Evolutionary conservation across 2,797 vertebrate genomes (phyloP).

Genomic region (Platyrinchus mystaceus): DNA sequence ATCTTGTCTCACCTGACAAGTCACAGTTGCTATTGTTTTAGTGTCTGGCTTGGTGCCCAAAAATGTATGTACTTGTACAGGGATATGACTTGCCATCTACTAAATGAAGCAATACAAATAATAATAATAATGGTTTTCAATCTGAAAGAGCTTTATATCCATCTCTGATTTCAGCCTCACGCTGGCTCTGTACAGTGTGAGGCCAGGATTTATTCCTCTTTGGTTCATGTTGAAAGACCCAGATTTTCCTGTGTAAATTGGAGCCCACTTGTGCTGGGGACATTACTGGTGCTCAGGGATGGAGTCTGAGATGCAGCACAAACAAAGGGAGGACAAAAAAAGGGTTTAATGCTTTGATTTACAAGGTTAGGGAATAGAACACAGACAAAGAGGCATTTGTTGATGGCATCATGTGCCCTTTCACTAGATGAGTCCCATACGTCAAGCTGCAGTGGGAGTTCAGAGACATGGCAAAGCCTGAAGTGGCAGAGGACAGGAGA

Average conservation of each 20-base stretch:
- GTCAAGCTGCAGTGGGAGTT: neutral
- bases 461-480: neutral
- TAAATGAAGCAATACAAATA: conserved; percentile 51
- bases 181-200: neutral
- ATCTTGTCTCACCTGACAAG: conserved; percentile 53
- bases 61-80: neutral
- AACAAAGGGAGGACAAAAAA: neutral
- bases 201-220: conserved; percentile 8
- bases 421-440: neutral
- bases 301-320: neutral
- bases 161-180: neutral
- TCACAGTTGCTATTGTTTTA: conserved; percentile 22
- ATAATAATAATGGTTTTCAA: neutral
- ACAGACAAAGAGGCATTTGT: neutral
- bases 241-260: neutral
- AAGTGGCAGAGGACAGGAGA: neutral
- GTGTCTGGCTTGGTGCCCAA: neutral
- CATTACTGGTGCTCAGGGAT: neutral
- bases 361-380: neutral
- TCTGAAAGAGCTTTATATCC: neutral
- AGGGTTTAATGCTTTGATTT: neutral
- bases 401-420: neutral
- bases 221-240: neutral
- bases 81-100: neutral
- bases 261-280: neutral